Evolutionary conservation across 2,888 invertebrate genomes (phyloP).

Genomic region (Trisateles emortualis): DNA sequence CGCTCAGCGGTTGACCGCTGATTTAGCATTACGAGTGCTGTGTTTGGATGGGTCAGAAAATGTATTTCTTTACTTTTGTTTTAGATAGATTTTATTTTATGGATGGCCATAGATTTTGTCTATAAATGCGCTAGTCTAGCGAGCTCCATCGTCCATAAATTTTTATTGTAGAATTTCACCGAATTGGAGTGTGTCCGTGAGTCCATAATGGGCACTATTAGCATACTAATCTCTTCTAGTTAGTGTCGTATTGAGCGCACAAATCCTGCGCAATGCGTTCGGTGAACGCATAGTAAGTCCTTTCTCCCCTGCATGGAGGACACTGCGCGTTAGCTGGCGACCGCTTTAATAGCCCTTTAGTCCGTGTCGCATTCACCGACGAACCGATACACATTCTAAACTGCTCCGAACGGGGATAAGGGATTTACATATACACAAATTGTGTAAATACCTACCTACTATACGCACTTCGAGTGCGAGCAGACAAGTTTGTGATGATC

Average conservation of each 20-base stretch:
- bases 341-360: conserved; percentile 47
- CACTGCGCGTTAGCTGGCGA: conserved; percentile 44
- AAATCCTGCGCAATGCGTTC: conserved; percentile 66
- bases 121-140: conserved; percentile 79
- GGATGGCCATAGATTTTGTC: conserved; percentile 77
- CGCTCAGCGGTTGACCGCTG: conserved; percentile 61
- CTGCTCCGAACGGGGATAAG: conserved; percentile 62
- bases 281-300: conserved; percentile 70
- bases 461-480: conserved; percentile 48
- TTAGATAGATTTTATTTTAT: conserved; percentile 75
- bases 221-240: conserved; percentile 84
- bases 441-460: conserved; percentile 49
- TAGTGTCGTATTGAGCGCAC: conserved; percentile 70
- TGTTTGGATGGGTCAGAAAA: conserved; percentile 85
- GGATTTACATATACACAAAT: conserved; percentile 63
- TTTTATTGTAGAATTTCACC: conserved; percentile 77
- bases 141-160: conserved; percentile 79
- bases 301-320: conserved; percentile 68
- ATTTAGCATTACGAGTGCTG: conserved; percentile 73
- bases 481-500: conserved; percentile 70
- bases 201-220: conserved; percentile 74
- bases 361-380: conserved; percentile 42
- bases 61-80: conserved; percentile 62
- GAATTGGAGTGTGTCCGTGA: conserved; percentile 69
- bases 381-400: conserved; percentile 46